A percentile compares a stretch with the other conserved stretches of the same genome.
Evolutionary conservation across 2,113 vertebrate species (phyloP).

Genomic region (Nicator chloris): DNA sequence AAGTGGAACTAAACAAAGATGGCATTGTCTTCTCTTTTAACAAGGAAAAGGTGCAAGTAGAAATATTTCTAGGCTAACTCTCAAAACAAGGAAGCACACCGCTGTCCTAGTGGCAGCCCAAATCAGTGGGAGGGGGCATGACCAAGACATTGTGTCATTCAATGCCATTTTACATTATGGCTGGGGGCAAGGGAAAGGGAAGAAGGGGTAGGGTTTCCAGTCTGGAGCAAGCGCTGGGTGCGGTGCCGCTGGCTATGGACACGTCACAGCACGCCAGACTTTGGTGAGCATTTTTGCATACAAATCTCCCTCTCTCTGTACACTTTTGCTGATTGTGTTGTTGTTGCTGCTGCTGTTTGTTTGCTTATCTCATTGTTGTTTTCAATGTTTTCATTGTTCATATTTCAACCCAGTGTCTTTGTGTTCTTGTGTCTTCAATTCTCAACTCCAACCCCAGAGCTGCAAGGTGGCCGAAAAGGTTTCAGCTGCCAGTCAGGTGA

Average conservation of each 20-base stretch:
- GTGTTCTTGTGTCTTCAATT: not conserved
- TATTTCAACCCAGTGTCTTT: not conserved
- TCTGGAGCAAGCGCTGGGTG: accelerated
- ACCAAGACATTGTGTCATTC: not conserved
- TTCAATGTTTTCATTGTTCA: not conserved
- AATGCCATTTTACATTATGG: too few species aligned
- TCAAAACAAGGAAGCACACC: not conserved
- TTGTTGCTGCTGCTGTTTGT: not conserved
- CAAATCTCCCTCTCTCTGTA: not conserved
- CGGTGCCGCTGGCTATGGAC: accelerated
- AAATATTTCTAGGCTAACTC: not conserved
- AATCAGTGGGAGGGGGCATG: not conserved
- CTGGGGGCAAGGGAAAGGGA: not conserved
- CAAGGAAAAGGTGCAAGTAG: not conserved
- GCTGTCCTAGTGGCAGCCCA: not conserved
- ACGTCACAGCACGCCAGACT: accelerated
- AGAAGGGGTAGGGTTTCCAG: not conserved
- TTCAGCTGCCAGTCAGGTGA: not conserved
- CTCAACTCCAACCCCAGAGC: not conserved
- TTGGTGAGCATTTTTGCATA: not conserved
- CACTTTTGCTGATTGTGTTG: not conserved
- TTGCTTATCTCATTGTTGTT: not conserved
- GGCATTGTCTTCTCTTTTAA: not conserved
- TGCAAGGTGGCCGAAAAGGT: not conserved
- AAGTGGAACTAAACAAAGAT: not conserved